A percentile compares a stretch with the other conserved stretches of the same genome.
These are phyloP conservation scores for Psilopsiagon aymara DNA, from an alignment of 2,113 vertebrate genomes.

Conservation along the genomic window DNA sequence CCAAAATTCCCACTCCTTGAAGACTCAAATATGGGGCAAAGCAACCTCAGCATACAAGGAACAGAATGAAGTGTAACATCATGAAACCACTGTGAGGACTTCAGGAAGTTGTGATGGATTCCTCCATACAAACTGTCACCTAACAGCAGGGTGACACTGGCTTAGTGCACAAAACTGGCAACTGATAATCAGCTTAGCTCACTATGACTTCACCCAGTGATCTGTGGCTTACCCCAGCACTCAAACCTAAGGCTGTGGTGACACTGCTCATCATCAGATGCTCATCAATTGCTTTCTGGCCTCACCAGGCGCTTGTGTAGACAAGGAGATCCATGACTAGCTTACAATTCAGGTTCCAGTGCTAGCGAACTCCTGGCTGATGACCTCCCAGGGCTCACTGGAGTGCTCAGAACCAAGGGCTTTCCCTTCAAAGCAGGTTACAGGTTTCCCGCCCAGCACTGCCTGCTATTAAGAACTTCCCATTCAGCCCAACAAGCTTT, in stretches of 20 bases:
- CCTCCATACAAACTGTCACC: neutral
- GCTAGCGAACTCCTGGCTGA: neutral
- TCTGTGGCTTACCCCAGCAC: neutral
- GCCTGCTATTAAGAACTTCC: neutral
- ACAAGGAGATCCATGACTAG: neutral
- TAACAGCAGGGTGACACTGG: neutral
- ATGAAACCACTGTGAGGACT: neutral
- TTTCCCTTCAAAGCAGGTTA: neutral
- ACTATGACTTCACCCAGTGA: neutral
- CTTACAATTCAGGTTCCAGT: neutral
- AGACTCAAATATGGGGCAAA: fast-evolving
- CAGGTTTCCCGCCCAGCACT: conserved; percentile 20
- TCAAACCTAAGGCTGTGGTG: neutral
- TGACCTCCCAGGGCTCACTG: neutral
- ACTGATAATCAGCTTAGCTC: neutral
- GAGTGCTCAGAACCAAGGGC: neutral
- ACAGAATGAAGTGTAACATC: neutral
- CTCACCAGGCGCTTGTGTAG: neutral
- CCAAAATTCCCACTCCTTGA: neutral
- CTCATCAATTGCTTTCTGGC: neutral
- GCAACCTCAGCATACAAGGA: fast-evolving
- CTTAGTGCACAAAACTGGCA: neutral
- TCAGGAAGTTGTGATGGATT: fast-evolving
- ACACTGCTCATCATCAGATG: neutral
- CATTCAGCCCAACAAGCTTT: neutral